These are phyloP conservation scores for Harpalus rufipes DNA, from an alignment of 2,888 invertebrate genomes.

Conservation along the genomic window DNA sequence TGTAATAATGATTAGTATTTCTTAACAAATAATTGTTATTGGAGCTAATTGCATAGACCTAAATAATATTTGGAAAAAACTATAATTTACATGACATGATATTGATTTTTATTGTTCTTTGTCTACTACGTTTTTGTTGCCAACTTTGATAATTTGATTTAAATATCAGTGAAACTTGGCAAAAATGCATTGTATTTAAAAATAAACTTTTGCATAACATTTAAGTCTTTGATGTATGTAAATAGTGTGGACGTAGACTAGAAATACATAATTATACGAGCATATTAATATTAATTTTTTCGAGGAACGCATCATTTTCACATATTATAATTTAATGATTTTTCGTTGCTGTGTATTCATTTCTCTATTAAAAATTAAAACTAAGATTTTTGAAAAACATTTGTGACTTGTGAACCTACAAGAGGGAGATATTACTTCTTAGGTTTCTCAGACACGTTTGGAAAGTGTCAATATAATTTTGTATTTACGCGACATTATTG, in stretches of 20 bases:
- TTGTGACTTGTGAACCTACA: not conserved
- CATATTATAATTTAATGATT: not conserved
- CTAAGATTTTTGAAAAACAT: not conserved
- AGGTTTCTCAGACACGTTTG: no score
- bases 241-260: not conserved
- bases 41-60: conserved; percentile 16
- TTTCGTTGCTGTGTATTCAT: not conserved
- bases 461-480: no score
- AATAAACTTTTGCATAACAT: conserved; percentile 1
- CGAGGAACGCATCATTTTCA: not conserved
- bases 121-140: not conserved
- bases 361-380: not conserved
- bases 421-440: no score
- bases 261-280: not conserved
- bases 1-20: not conserved
- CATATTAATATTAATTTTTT: not conserved
- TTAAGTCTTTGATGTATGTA: not conserved
- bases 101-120: conserved; percentile 11
- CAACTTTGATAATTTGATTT: not conserved
- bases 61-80: conserved; percentile 36
- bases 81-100: conserved; percentile 35
- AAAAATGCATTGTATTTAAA: conserved; percentile 7
- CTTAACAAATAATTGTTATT: conserved; percentile 14
- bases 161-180: not conserved
- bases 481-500: no score